Conservation (phyloP, 2,888 invertebrate species). For the Dioctria linearis region DNA sequence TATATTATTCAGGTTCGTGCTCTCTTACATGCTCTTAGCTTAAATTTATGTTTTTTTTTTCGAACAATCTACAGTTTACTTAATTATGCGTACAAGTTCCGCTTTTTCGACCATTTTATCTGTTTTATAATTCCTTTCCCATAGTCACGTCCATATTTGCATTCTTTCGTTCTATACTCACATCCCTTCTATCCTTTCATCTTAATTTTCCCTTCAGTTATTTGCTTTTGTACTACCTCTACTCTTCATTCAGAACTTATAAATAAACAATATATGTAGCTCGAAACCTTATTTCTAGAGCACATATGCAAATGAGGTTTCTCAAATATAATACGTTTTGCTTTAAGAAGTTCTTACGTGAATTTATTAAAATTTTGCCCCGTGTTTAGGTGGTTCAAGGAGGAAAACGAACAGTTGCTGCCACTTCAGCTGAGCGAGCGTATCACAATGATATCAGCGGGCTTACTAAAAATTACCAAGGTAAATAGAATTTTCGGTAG, state of each 20-base stretch:
- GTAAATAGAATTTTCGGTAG: constrained; percentile 66
- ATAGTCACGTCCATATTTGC: not conserved
- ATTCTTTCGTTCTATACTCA: not conserved
- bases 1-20: constrained; percentile 34
- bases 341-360: constrained; percentile 42
- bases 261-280: constrained; percentile 46
- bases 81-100: constrained; percentile 42
- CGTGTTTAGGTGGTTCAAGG: constrained; percentile 79
- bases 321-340: constrained; percentile 39
- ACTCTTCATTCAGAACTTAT: constrained; percentile 2
- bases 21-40: constrained; percentile 6
- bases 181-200: constrained; percentile 38
- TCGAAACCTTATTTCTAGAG: constrained; percentile 8
- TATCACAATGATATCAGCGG: constrained; percentile 75
- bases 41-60: constrained; percentile 49
- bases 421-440: constrained; percentile 79
- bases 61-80: constrained; percentile 25
- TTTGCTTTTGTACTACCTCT: constrained; percentile 25
- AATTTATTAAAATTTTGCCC: constrained; percentile 49
- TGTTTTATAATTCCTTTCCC: constrained; percentile 16
- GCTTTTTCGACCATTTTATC: not conserved
- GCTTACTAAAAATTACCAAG: constrained; percentile 78
- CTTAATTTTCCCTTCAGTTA: constrained; percentile 46
- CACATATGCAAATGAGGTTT: constrained; percentile 43
- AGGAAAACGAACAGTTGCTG: constrained; percentile 79